Evolutionary conservation across 2,797 vertebrate genomes (phyloP).

Genomic region (Myotis myotis): DNA sequence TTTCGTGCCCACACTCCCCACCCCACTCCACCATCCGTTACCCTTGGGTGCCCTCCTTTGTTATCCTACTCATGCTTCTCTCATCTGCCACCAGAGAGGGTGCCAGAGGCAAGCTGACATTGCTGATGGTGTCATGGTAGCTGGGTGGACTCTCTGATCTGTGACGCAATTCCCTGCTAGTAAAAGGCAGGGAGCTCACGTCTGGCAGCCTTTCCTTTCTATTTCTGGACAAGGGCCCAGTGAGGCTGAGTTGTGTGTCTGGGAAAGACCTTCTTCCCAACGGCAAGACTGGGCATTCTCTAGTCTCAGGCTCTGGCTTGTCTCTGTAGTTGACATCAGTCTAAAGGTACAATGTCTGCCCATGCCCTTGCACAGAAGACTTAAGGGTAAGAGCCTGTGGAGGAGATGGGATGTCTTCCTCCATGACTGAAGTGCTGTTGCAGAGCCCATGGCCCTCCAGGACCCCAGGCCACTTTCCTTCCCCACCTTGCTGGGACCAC

Average conservation of each 20-base stretch:
- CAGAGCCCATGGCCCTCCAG: not conserved
- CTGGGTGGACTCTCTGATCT: not conserved
- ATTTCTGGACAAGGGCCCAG: not conserved
- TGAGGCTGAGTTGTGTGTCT: not conserved
- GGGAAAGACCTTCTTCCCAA: not conserved
- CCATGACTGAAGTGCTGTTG: accelerated
- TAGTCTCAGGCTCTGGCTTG: not conserved
- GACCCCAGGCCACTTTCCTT: not conserved
- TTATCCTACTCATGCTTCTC: not conserved
- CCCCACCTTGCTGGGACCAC: not conserved
- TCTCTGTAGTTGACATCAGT: not conserved
- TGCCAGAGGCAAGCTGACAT: not conserved
- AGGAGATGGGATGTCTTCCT: not conserved
- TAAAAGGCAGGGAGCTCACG: not conserved
- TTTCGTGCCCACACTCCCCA: not conserved
- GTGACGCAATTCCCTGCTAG: not conserved
- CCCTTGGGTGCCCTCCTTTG: not conserved
- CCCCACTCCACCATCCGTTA: accelerated
- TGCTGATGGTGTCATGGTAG: not conserved
- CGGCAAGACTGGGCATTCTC: not conserved
- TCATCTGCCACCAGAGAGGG: not conserved
- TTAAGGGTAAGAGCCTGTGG: not conserved
- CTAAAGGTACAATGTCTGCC: not conserved
- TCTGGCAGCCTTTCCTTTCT: not conserved
- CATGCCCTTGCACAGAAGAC: not conserved